Evolutionary conservation across 1,140 invertebrate genomes (phyloP).

Genomic region (Cepaea nemoralis): DNA sequence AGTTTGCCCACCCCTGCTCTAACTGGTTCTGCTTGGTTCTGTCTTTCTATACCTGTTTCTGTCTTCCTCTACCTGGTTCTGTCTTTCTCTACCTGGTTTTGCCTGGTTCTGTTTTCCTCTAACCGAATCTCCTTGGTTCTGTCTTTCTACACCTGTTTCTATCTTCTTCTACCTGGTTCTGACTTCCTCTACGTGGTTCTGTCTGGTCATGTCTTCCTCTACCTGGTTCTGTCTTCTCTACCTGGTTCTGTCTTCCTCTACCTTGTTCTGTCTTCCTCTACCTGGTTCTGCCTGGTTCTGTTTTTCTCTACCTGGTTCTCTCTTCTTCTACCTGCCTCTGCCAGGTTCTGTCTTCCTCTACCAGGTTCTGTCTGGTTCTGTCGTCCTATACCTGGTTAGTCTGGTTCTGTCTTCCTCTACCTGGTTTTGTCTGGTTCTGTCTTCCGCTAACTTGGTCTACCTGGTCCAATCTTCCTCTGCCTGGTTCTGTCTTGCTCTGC

Average conservation of each 20-base stretch:
- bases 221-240: neutral
- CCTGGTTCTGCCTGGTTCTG: neutral
- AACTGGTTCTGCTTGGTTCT: neutral
- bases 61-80: neutral
- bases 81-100: neutral
- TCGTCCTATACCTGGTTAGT: neutral
- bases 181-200: neutral
- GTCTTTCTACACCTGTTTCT: neutral
- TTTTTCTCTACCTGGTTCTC: neutral
- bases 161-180: neutral
- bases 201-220: neutral
- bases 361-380: too few relatives aligned
- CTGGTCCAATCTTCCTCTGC: constrained; percentile 27
- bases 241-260: neutral
- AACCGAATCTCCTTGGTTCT: too few relatives aligned
- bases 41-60: neutral
- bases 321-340: neutral
- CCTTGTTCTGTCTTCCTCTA: neutral
- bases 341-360: too few relatives aligned
- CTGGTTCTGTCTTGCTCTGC: neutral
- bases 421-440: neutral
- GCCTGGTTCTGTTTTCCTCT: neutral
- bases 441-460: too few relatives aligned
- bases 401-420: neutral
- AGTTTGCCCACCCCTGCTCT: too few relatives aligned